A percentile compares a stretch with the other conserved stretches of the same genome.
Evolutionary conservation across 2,797 vertebrate species (phyloP).

Genomic region (Trachurus trachurus): DNA sequence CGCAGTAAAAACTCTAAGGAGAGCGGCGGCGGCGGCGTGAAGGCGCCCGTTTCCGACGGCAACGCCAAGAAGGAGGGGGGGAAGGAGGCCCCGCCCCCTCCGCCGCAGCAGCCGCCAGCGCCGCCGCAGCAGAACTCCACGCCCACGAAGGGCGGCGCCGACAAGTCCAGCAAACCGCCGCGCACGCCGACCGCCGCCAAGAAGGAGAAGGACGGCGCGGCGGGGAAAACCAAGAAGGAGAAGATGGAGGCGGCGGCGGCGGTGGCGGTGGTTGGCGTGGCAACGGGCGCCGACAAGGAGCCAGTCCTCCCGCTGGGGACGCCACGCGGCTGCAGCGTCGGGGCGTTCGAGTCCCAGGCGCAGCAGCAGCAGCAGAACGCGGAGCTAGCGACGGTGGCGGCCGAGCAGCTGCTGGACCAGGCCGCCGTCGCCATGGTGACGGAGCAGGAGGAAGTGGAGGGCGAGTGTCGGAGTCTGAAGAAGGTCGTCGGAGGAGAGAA

Average conservation of each 20-base stretch:
- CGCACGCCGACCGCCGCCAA: conserved; percentile 90
- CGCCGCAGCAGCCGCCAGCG: too few species aligned
- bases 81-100: too few species aligned
- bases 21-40: too few species aligned
- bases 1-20: conserved; percentile 97
- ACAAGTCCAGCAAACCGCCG: conserved; percentile 91
- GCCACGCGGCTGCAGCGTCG: too few species aligned
- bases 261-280: too few species aligned
- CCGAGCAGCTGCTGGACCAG: conserved; percentile 92
- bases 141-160: conserved; percentile 87
- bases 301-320: conserved; percentile 81
- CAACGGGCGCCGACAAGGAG: conserved; percentile 90
- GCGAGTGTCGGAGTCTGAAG: conserved; percentile 91
- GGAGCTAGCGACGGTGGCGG: conserved; percentile 84
- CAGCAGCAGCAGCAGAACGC: conserved; percentile 84
- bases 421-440: conserved; percentile 90
- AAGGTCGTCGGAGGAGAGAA: conserved; percentile 91
- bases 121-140: conserved; percentile 76
- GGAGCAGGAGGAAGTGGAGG: conserved; percentile 92
- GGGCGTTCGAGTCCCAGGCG: conserved; percentile 90
- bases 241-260: conserved; percentile 86
- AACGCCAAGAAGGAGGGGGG: conserved; percentile 95
- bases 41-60: conserved; percentile 89
- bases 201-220: conserved; percentile 93
- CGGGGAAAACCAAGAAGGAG: conserved; percentile 95